phyloP scores from a whole-genome alignment of 2,797 vertebrate species.

The Hydrophis major region DNA sequence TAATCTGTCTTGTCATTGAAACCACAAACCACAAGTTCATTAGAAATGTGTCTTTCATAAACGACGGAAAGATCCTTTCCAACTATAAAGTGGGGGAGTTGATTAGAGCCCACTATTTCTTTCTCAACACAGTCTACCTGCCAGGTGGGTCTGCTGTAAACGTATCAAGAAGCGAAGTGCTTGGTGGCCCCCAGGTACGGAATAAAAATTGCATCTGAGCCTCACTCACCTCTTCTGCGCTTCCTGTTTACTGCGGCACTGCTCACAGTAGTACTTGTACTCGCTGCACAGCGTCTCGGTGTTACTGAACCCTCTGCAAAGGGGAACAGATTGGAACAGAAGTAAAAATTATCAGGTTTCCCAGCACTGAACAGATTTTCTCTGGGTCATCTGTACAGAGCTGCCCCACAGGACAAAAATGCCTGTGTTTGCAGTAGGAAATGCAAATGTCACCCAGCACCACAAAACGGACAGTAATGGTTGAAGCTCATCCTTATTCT shows the following conservation, averaged over 20 bases:
- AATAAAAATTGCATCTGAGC: not conserved
- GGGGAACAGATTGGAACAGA: slow-evolving; percentile 7
- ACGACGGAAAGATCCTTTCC: not conserved
- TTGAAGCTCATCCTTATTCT: not conserved
- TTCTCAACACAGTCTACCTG: not conserved
- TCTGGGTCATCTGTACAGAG: not conserved
- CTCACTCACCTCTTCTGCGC: slow-evolving; percentile 88
- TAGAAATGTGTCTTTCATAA: not conserved
- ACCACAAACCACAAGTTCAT: not conserved
- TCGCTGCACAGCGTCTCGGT: slow-evolving; percentile 91
- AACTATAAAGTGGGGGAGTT: not conserved
- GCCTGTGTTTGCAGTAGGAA: not conserved
- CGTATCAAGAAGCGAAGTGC: no score
- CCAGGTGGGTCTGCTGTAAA: not conserved
- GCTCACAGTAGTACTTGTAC: slow-evolving; percentile 93
- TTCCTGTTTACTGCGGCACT: slow-evolving; percentile 92
- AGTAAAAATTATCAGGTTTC: not conserved
- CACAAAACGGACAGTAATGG: not conserved
- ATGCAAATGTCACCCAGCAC: not conserved
- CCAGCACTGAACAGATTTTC: not conserved
- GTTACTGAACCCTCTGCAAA: slow-evolving; percentile 87
- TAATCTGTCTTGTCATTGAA: not conserved
- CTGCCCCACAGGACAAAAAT: not conserved
- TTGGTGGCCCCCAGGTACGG: not conserved
- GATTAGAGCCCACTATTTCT: not conserved